Evolutionary conservation across 2,797 vertebrate species (phyloP).

Genomic region (Sebastes nivosus): DNA sequence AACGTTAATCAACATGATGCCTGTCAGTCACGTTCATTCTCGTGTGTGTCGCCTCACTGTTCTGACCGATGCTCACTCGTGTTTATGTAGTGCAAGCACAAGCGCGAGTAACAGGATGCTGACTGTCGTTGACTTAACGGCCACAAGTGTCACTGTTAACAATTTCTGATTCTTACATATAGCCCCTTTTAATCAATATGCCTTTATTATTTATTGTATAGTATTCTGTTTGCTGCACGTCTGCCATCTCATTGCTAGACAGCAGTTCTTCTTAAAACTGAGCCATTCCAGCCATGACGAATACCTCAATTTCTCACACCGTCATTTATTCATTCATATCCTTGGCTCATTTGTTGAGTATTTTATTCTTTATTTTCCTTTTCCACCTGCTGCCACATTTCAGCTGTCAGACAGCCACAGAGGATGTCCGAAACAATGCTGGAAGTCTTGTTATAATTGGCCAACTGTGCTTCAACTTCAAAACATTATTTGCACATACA

Average conservation of each 20-base stretch:
- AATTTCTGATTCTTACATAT: no score
- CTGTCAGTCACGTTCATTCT: no score
- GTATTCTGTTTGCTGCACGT: not conserved
- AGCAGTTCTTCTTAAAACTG: slow-evolving; percentile 4
- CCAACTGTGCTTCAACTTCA: not conserved
- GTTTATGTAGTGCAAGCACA: fast-evolving
- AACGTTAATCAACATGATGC: no score
- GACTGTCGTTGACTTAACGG: no score
- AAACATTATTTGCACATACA: not conserved
- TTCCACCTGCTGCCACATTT: not conserved
- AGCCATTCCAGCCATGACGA: not conserved
- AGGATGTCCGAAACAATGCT: not conserved
- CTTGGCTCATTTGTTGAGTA: not conserved
- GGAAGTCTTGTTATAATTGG: slow-evolving; percentile 1
- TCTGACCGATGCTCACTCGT: fast-evolving
- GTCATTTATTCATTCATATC: not conserved
- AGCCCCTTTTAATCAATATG: not conserved
- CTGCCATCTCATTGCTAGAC: not conserved
- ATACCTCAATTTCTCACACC: not conserved
- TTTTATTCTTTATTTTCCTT: not conserved
- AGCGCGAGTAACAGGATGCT: no score
- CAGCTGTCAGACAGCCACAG: not conserved
- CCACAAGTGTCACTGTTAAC: no score
- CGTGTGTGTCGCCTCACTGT: no score
- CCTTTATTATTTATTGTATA: not conserved